These are phyloP conservation scores for Drosophila burlai DNA, from an alignment of 1,140 invertebrate species.

Conservation along the genomic window DNA sequence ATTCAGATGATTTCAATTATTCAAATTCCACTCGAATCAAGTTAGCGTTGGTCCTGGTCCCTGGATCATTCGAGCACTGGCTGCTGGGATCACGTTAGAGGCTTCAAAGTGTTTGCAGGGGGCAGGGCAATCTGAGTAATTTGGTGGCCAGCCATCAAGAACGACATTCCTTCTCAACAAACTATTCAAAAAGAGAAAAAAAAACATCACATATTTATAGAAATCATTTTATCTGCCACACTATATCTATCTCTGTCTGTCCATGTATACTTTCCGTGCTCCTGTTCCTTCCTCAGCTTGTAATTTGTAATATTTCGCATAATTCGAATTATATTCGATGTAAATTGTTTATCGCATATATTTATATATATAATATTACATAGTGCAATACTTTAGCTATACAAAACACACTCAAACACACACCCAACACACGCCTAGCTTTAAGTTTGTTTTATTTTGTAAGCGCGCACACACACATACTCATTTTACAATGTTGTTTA, in stretches of 20 bases:
- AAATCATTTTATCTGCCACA: slow-evolving; percentile 23
- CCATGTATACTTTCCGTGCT: slow-evolving; percentile 6
- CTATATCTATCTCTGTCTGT: slow-evolving; percentile 6
- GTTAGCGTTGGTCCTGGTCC: slow-evolving; percentile 27
- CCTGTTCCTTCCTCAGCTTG: slow-evolving; percentile 38
- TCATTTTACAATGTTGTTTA: slow-evolving; percentile 60
- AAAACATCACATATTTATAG: slow-evolving; percentile 45
- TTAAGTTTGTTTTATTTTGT: slow-evolving; percentile 72
- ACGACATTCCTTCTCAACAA: slow-evolving; percentile 50
- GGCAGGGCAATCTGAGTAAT: slow-evolving; percentile 43
- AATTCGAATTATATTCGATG: slow-evolving; percentile 51
- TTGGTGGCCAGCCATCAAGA: slow-evolving; percentile 36
- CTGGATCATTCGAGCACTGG: slow-evolving; percentile 21
- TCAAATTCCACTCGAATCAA: slow-evolving; percentile 5
- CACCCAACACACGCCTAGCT: slow-evolving; percentile 47
- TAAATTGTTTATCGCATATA: slow-evolving; percentile 78
- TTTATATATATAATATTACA: slow-evolving; percentile 51
- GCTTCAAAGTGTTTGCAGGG: slow-evolving; percentile 66
- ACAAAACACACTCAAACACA: slow-evolving; percentile 43
- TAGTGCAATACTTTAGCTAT: slow-evolving; percentile 78
- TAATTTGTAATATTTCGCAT: slow-evolving; percentile 34
- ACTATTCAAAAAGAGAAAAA: slow-evolving; percentile 26
- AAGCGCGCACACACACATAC: slow-evolving; percentile 52
- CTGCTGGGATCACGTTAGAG: slow-evolving; percentile 62
- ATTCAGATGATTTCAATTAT: slow-evolving; percentile 2